Evolutionary conservation across 2,888 invertebrate genomes (phyloP).

Genomic region (Hofmannophila pseudospretella): DNA sequence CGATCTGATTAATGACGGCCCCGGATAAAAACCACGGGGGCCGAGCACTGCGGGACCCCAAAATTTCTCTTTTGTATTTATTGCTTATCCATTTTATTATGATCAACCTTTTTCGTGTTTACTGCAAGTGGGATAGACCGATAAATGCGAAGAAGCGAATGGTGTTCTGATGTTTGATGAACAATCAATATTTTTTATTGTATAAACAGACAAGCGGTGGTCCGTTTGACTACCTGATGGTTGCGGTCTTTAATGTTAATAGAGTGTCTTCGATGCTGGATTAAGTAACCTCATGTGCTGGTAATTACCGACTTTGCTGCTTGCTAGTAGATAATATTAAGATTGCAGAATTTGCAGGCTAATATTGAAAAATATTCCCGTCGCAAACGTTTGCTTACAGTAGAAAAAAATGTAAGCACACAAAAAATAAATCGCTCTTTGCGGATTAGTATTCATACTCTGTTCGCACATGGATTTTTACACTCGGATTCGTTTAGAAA

Average conservation of each 20-base stretch:
- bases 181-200: no score
- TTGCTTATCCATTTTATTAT: conserved; percentile 55
- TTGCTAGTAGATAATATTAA: no score
- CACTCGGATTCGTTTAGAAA: conserved; percentile 11
- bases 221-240: no score
- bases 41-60: conserved; percentile 32
- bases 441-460: background rate
- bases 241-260: no score
- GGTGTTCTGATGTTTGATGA: no score
- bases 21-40: conserved; percentile 41
- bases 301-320: no score
- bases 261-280: no score
- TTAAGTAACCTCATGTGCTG: no score
- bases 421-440: background rate
- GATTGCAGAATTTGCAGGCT: no score
- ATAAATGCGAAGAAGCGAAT: conserved; percentile 11
- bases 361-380: background rate
- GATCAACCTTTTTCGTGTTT: conserved; percentile 41
- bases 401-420: background rate
- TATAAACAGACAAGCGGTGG: no score
- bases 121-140: conserved; percentile 18
- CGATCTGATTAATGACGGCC: conserved; percentile 55
- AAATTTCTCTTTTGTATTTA: conserved; percentile 53
- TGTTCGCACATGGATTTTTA: conserved; percentile 1
- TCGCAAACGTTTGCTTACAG: background rate